phyloP scores from a whole-genome alignment of 2,888 invertebrate genomes.

The Parnassius apollo region DNA sequence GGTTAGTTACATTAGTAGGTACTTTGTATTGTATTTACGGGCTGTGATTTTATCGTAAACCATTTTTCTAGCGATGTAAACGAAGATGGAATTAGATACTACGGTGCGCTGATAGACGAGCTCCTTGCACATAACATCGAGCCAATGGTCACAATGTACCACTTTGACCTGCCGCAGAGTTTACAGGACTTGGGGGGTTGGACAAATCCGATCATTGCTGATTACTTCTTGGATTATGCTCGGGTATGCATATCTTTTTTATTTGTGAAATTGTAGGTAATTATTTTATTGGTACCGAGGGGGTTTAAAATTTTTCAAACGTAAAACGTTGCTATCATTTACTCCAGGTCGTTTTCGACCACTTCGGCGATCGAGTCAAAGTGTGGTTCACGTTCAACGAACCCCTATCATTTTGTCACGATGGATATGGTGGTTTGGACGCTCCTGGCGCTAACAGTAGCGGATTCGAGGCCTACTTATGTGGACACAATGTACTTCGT shows the following conservation, averaged over 20 bases:
- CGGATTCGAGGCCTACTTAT: conserved; percentile 82
- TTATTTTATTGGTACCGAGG: no score
- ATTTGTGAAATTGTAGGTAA: no score
- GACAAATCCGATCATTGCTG: conserved; percentile 82
- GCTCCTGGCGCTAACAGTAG: conserved; percentile 74
- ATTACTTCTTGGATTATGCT: conserved; percentile 83
- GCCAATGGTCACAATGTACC: conserved; percentile 84
- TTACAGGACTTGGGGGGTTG: conserved; percentile 84
- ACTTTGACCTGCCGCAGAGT: conserved; percentile 84
- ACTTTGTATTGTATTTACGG: no score
- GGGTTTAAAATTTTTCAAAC: no score
- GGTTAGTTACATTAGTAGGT: no score
- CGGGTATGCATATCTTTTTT: conserved; percentile 45
- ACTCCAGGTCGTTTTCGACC: conserved; percentile 65
- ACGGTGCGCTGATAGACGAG: conserved; percentile 81
- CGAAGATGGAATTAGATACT: conserved; percentile 76
- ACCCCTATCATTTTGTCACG: conserved; percentile 71
- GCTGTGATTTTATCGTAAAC: no score
- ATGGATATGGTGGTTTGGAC: conserved; percentile 70
- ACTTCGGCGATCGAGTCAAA: conserved; percentile 72
- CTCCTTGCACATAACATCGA: conserved; percentile 76
- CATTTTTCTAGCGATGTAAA: conserved; percentile 48
- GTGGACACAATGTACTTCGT: conserved; percentile 82
- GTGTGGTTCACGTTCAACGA: conserved; percentile 85
- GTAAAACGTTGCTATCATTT: no score